phyloP scores from a whole-genome alignment of 92 coral and sea anemone species.

The Micromussa lordhowensis region DNA sequence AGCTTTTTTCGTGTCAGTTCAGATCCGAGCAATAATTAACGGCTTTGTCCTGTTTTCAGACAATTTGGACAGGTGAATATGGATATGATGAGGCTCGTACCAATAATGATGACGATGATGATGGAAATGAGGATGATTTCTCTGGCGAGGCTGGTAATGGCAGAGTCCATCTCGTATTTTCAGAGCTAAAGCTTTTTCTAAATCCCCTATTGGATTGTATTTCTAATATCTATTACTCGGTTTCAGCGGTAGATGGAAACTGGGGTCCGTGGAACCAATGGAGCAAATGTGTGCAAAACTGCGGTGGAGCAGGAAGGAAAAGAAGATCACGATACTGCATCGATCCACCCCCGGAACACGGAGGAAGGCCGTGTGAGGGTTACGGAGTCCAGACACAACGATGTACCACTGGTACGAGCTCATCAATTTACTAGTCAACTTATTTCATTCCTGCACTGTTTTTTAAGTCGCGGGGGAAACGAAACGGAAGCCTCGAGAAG shows the following conservation, averaged over 20 bases:
- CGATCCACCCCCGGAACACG: conserved; percentile 70
- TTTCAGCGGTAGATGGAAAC: conserved; percentile 56
- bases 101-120: not conserved
- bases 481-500: not conserved
- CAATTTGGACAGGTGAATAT: conserved; percentile 11
- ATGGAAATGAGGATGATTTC: not conserved
- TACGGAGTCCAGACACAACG: conserved; percentile 9
- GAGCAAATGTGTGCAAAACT: conserved; percentile 32
- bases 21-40: not conserved
- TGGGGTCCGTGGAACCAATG: conserved; percentile 61
- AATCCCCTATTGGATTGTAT: too few species aligned
- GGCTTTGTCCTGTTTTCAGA: conserved; percentile 10
- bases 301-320: conserved; percentile 43
- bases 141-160: conserved; percentile 20
- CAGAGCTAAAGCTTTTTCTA: not conserved
- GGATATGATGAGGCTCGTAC: not conserved
- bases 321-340: conserved; percentile 53
- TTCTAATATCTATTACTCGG: not conserved
- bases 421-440: too few species aligned
- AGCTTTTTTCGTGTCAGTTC: not conserved
- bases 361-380: conserved; percentile 76
- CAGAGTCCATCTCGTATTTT: not conserved
- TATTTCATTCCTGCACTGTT: too few species aligned
- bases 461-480: not conserved
- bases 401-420: conserved; percentile 32